phyloP scores from a whole-genome alignment of 2,888 invertebrate species.

The Onchidella celtica region DNA sequence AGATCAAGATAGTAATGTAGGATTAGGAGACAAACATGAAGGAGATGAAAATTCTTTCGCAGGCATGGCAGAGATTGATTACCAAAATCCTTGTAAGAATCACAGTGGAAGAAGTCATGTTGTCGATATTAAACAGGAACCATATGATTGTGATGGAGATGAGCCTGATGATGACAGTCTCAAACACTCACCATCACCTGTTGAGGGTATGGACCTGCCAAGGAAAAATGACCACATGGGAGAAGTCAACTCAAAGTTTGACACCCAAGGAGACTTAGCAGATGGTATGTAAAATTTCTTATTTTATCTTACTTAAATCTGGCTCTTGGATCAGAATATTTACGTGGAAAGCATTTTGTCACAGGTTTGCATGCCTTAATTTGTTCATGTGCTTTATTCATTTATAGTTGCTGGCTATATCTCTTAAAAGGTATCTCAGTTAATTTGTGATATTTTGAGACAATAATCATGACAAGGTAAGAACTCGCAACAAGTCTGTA shows the following conservation, averaged over 20 bases:
- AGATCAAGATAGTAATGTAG: background rate
- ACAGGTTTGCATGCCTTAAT: no score
- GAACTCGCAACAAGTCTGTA: no score
- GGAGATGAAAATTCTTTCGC: constrained; percentile 26
- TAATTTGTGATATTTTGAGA: no score
- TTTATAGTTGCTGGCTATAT: no score
- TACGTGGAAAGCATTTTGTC: no score
- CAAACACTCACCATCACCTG: constrained; percentile 18
- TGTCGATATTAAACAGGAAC: constrained; percentile 29
- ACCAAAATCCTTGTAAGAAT: background rate
- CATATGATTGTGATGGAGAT: constrained; percentile 32
- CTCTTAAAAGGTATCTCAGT: no score
- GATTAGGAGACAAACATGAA: constrained; percentile 32
- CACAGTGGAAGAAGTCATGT: constrained; percentile 19
- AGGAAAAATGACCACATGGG: constrained; percentile 9
- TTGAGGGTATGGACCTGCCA: constrained; percentile 12
- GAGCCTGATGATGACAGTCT: constrained; percentile 17
- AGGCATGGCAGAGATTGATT: background rate
- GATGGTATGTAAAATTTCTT: constrained; percentile 44
- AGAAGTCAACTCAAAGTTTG: background rate
- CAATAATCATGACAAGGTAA: no score
- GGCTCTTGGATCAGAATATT: no score
- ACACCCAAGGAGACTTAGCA: constrained; percentile 41
- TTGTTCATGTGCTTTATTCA: no score
- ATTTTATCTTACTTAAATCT: no score